A percentile compares a stretch with the other conserved stretches of the same genome.
Evolutionary conservation across 2,113 vertebrate genomes (phyloP).

Genomic region (Ellobius talpinus): DNA sequence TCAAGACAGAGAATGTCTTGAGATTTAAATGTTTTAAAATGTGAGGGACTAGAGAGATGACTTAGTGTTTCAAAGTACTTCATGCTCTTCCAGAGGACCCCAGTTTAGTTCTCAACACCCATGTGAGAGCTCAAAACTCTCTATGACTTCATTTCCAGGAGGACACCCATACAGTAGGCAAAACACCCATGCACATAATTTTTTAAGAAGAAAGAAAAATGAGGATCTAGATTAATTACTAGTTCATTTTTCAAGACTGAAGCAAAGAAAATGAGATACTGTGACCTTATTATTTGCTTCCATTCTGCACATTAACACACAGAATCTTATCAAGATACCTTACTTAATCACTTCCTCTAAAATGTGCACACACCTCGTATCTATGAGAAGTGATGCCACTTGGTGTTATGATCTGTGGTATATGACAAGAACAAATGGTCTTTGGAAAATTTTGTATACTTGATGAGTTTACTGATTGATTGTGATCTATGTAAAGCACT

Average conservation of each 20-base stretch:
- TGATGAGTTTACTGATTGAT: slow-evolving; percentile 2
- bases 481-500: background rate
- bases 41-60: background rate
- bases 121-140: background rate
- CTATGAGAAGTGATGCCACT: background rate
- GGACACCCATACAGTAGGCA: background rate
- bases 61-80: background rate
- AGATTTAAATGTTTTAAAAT: slow-evolving; percentile 28
- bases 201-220: background rate
- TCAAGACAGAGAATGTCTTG: background rate
- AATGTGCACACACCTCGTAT: background rate
- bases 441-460: background rate
- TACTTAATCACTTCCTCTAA: background rate
- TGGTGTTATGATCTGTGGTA: background rate
- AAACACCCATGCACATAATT: background rate
- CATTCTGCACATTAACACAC: background rate
- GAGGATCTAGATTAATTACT: background rate
- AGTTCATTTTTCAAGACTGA: background rate
- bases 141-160: background rate
- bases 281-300: background rate
- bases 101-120: background rate
- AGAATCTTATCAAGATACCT: background rate
- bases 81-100: background rate
- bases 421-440: background rate
- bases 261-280: background rate